Percentiles rank a stretch among this genome's conserved stretches.
These are phyloP conservation scores for Aurelia coerulea DNA, from an alignment of 30 jellyfish, hydroid and myxozoan species.

Conservation along the genomic window DNA sequence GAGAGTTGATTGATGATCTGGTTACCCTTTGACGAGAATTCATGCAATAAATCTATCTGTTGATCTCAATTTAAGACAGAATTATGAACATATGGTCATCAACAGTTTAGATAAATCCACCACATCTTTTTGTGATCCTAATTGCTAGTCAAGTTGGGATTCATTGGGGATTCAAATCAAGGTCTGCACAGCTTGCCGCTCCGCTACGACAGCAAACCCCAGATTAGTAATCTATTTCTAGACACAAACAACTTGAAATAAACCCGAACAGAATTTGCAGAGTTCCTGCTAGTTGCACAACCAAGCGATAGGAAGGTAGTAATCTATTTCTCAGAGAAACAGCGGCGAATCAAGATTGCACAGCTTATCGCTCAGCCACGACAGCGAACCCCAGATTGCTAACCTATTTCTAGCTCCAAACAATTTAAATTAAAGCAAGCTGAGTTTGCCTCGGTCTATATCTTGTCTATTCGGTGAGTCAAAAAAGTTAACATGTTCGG, in stretches of 20 bases:
- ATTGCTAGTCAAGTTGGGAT: slow-evolving; percentile 18
- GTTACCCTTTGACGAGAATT: too few relatives aligned
- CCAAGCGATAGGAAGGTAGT: too few relatives aligned
- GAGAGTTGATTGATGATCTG: too few relatives aligned
- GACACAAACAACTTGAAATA: too few relatives aligned
- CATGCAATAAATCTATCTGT: background rate
- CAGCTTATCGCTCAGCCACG: background rate
- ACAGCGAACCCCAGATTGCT: background rate
- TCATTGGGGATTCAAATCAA: slow-evolving; percentile 2
- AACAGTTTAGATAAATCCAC: slow-evolving; percentile 22
- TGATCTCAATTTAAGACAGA: background rate
- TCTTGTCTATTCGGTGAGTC: too few relatives aligned
- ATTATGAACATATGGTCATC: slow-evolving; percentile 31
- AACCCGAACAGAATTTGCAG: too few relatives aligned
- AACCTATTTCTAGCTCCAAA: background rate
- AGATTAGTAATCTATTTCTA: background rate
- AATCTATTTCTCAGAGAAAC: too few relatives aligned
- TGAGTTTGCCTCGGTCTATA: too few relatives aligned
- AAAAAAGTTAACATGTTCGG: too few relatives aligned
- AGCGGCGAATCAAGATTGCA: background rate
- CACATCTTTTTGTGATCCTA: slow-evolving; percentile 33
- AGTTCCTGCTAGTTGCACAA: too few relatives aligned
- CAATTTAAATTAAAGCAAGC: too few relatives aligned
- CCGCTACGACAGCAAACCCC: slow-evolving; percentile 5
- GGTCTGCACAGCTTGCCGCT: slow-evolving; percentile 10